Percentiles rank a stretch among this genome's conserved stretches.
phyloP scores from a whole-genome alignment of 1,140 invertebrate genomes.

The Telenomus remus region DNA sequence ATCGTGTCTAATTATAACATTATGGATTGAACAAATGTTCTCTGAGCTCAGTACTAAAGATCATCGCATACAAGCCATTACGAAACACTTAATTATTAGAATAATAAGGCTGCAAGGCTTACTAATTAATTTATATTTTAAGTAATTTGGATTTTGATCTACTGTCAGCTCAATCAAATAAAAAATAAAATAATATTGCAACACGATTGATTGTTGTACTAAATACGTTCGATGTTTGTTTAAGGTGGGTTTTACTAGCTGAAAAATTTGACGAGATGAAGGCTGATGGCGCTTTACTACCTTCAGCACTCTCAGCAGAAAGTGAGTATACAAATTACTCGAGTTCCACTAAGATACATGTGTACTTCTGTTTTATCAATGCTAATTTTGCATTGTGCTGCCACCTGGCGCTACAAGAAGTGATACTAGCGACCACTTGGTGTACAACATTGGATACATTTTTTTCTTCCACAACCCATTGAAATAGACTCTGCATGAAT shows the following conservation, averaged over 20 bases:
- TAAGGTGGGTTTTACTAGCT: constrained; percentile 80
- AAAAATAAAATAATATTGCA: no score
- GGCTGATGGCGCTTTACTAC: constrained; percentile 83
- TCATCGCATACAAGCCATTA: neutral
- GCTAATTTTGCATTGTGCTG: constrained; percentile 61
- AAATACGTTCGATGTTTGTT: no score
- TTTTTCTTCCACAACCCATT: constrained; percentile 33
- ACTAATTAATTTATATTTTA: constrained; percentile 4
- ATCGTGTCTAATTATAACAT: neutral
- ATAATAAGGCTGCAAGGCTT: constrained; percentile 7
- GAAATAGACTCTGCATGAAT: constrained; percentile 57
- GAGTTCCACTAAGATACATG: constrained; percentile 4
- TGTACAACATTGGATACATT: constrained; percentile 38
- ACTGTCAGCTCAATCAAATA: no score
- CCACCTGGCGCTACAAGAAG: constrained; percentile 47
- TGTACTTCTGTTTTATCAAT: constrained; percentile 54
- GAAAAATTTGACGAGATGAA: constrained; percentile 92
- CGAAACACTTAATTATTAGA: constrained; percentile 3
- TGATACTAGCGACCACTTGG: constrained; percentile 23
- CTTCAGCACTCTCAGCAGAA: constrained; percentile 79
- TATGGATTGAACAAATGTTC: neutral
- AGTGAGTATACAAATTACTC: constrained; percentile 63
- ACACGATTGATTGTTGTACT: no score
- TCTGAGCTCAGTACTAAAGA: constrained; percentile 19
- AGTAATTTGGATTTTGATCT: neutral